Evolutionary conservation across 1,140 invertebrate species (phyloP).

Genomic region (Calliphora vicina): DNA sequence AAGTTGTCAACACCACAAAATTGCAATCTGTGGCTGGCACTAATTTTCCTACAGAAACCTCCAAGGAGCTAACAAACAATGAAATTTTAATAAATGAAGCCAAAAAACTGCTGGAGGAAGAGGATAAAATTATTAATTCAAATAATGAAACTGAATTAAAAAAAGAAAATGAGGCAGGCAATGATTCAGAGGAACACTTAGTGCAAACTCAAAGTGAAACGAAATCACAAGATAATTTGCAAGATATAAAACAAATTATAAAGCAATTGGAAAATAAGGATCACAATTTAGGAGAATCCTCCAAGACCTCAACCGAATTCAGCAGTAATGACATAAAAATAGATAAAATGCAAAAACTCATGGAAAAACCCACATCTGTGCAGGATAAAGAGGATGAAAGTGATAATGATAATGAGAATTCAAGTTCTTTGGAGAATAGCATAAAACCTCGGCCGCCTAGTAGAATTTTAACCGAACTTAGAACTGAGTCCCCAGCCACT

Average conservation of each 20-base stretch:
- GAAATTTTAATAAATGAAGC: slow-evolving; percentile 6
- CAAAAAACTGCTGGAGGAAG: neutral
- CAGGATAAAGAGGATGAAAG: neutral
- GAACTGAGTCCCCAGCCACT: neutral
- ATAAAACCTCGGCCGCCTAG: neutral
- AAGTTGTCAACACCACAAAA: neutral
- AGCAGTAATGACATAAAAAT: neutral
- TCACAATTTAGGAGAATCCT: neutral
- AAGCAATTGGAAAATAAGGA: neutral
- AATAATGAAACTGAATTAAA: neutral
- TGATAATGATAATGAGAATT: neutral
- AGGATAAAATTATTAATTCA: neutral
- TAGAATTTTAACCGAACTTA: neutral
- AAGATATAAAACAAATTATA: neutral
- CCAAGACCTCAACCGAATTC: neutral
- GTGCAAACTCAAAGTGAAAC: neutral
- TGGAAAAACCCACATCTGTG: neutral
- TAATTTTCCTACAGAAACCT: neutral
- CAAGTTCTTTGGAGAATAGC: neutral
- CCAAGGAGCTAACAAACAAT: neutral
- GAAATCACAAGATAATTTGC: neutral
- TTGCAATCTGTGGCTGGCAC: neutral
- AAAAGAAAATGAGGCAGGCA: neutral
- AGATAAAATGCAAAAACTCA: neutral
- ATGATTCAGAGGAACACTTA: neutral